Conservation (phyloP, 2,113 vertebrate species). For the Lynx canadensis region DNA sequence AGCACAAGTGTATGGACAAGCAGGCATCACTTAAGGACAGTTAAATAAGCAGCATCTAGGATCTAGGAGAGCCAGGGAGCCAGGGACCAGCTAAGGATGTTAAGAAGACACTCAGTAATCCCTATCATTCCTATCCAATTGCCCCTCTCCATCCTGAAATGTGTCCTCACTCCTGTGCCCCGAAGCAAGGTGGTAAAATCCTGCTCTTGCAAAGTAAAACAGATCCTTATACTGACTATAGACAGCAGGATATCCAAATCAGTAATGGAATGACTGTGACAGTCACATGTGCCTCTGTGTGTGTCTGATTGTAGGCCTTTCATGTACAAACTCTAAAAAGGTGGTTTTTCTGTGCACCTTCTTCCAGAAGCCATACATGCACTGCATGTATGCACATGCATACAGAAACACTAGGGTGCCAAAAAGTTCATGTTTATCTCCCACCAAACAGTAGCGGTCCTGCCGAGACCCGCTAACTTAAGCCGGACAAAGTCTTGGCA, state of each 20-base stretch:
- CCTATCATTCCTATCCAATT: rapidly evolving
- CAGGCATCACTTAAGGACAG: background rate
- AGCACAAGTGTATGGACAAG: background rate
- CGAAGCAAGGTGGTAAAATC: background rate
- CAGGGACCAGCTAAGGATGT: background rate
- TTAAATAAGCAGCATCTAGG: rapidly evolving
- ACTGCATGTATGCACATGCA: no score
- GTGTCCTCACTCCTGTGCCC: background rate
- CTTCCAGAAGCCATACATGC: background rate
- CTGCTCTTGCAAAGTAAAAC: background rate
- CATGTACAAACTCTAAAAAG: background rate
- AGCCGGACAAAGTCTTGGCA: background rate
- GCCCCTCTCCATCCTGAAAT: background rate
- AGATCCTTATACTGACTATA: background rate
- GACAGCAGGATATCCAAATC: background rate
- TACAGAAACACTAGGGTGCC: background rate
- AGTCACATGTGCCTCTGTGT: background rate
- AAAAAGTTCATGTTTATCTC: no score
- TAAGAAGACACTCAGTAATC: no score
- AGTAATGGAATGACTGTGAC: background rate
- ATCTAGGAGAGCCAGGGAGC: background rate
- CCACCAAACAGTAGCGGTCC: background rate
- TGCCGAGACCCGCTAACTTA: background rate
- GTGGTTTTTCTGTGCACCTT: background rate
- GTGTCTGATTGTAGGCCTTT: background rate